Evolutionary conservation across 2,797 vertebrate genomes (phyloP), one percentile per base, ranked within the genome.

Genomic region (Propithecus deckenii): DNA sequence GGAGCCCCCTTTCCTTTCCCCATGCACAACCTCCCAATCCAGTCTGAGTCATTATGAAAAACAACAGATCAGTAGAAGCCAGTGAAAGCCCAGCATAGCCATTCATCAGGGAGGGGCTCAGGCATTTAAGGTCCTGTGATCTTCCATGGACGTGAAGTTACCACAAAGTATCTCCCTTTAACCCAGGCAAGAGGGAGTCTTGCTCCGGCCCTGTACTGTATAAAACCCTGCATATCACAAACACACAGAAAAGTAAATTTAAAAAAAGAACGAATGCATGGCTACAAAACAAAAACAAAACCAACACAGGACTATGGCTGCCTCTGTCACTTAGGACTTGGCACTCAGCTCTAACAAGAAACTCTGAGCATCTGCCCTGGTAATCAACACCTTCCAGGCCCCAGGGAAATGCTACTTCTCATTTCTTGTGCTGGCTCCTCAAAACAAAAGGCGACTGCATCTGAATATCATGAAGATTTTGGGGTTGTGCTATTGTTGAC

Each of bases 401-500:
- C 48, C 76, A 83, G 81, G 50, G 81, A 94, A 92, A 88, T 4
- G 43, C 41, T 76, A 55, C 61, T 69, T 46, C 35, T 57, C 30
- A 78, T 85, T 86, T 90, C 61, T 95, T 94, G 61, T 48, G 67
- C 50, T 86, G 28, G 52, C 74, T 75, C 50, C 81, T 86, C 41
- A 61, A 90, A 92, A 98, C 86, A 96, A 97, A 96, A 94, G 91
- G 78, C 94, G 59, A 71, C 38, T 95, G 93, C 97, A 52, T 69
- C 50, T 74, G 41, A 96, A 65, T 57, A 67, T 94, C 83, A 86
- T 23, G 50, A 78, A 97, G 30, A 72, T 35, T 93, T 83, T n/a
- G 23, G 85, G 46, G 78, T 83, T 88, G 55, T 88, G 59, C n/a
- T 87, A 25, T n/a, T 92, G 41, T 11, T 93, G 96, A 78, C 38